Conservation (phyloP, 2,113 vertebrate genomes). For the Drymodes brunneopygia region DNA sequence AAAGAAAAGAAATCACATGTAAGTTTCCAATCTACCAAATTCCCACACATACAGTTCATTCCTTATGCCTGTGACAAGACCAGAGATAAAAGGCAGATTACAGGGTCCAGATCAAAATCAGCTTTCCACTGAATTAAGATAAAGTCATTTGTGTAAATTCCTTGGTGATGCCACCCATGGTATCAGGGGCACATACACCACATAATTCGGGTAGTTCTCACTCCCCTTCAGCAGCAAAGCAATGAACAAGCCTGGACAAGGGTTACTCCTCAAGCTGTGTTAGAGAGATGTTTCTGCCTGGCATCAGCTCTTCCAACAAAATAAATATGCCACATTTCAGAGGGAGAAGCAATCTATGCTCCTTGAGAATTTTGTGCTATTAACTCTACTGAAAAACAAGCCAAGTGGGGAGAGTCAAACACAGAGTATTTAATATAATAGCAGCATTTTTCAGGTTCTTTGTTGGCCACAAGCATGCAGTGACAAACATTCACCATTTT, state of each 20-base stretch:
- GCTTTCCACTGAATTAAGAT: background rate
- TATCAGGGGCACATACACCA: background rate
- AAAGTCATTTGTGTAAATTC: background rate
- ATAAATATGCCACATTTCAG: background rate
- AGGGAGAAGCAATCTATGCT: background rate
- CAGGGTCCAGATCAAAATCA: background rate
- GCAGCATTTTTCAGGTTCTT: background rate
- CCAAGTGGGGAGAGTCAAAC: background rate
- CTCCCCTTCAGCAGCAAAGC: background rate
- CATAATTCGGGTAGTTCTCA: background rate
- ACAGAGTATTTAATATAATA: background rate
- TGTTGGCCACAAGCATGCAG: background rate
- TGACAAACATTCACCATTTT: background rate
- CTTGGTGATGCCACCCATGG: background rate
- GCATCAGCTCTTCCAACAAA: background rate
- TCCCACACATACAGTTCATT: background rate
- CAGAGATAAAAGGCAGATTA: background rate
- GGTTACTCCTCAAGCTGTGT: background rate
- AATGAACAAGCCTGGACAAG: background rate
- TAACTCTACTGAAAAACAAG: background rate
- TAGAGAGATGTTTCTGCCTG: background rate
- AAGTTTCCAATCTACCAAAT: background rate
- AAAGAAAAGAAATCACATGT: background rate
- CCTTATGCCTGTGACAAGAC: background rate
- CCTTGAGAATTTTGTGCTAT: background rate